These are phyloP conservation scores for Pseudomyrmex dendroicus DNA, from an alignment of 1,140 invertebrate genomes.

Conservation along the genomic window DNA sequence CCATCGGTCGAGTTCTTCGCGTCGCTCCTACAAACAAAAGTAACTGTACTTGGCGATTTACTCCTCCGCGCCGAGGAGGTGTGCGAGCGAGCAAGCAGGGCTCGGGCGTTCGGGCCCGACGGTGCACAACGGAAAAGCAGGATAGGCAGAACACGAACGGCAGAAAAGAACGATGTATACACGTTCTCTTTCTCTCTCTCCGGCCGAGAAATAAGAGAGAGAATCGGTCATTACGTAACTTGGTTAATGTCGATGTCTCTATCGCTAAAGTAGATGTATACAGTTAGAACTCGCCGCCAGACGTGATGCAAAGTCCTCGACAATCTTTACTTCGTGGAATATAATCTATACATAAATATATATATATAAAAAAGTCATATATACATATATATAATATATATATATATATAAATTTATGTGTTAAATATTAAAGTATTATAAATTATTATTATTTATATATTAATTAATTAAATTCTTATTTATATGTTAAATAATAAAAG, in stretches of 20 bases:
- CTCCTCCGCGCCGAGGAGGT: constrained; percentile 62
- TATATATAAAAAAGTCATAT: no score
- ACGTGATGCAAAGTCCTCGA: constrained; percentile 4
- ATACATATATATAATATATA: no score
- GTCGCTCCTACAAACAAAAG: constrained; percentile 73
- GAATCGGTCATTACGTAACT: constrained; percentile 74
- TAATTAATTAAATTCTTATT: no score
- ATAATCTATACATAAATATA: no score
- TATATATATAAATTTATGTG: no score
- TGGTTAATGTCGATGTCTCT: constrained; percentile 64
- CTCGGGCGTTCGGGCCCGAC: constrained; percentile 42
- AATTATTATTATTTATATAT: no score
- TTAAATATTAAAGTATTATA: no score
- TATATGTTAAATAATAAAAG: no score
- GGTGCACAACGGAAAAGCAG: constrained; percentile 48
- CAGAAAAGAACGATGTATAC: constrained; percentile 12
- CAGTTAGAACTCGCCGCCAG: constrained; percentile 62
- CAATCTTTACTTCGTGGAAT: background rate
- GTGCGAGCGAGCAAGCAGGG: constrained; percentile 55
- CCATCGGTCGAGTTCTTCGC: constrained; percentile 64
- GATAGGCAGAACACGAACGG: constrained; percentile 23
- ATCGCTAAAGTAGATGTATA: constrained; percentile 27
- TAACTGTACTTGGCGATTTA: constrained; percentile 79
- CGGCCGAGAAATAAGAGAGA: constrained; percentile 33
- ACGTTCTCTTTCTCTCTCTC: background rate